phyloP scores from a whole-genome alignment of 2,888 invertebrate species.

The Tuta absoluta region DNA sequence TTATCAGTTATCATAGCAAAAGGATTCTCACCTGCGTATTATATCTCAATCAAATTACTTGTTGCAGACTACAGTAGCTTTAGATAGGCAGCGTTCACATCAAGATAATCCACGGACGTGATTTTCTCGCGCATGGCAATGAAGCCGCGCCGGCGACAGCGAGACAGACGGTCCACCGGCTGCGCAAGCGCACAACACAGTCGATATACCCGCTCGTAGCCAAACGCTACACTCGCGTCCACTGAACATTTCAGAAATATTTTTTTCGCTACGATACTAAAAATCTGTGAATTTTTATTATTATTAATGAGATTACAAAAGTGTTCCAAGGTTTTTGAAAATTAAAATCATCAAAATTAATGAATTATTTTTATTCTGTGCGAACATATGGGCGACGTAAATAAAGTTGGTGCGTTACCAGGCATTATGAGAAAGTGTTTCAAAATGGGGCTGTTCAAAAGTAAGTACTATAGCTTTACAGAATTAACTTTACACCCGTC shows the following conservation, averaged over 20 bases:
- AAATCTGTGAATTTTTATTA: neutral
- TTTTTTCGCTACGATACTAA: conserved; percentile 21
- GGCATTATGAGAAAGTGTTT: conserved; percentile 76
- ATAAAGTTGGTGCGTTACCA: conserved; percentile 56
- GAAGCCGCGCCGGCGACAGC: conserved; percentile 49
- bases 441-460: conserved; percentile 76
- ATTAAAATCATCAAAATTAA: neutral
- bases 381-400: conserved; percentile 61
- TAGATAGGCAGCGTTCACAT: neutral
- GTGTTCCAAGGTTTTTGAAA: neutral
- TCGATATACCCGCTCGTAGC: conserved; percentile 63
- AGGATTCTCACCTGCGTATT: too few species aligned
- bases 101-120: conserved; percentile 39
- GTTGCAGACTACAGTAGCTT: neutral
- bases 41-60: neutral
- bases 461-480: conserved; percentile 54
- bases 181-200: conserved; percentile 62
- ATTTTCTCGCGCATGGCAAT: conserved; percentile 61
- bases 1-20: too few species aligned
- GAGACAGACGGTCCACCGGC: conserved; percentile 34
- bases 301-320: neutral
- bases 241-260: conserved; percentile 33
- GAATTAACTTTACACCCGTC: too few species aligned
- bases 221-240: conserved; percentile 56
- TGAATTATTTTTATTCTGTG: conserved; percentile 14